Conservation (phyloP, 2,888 invertebrate genomes). For the Copidosoma aretas region DNA sequence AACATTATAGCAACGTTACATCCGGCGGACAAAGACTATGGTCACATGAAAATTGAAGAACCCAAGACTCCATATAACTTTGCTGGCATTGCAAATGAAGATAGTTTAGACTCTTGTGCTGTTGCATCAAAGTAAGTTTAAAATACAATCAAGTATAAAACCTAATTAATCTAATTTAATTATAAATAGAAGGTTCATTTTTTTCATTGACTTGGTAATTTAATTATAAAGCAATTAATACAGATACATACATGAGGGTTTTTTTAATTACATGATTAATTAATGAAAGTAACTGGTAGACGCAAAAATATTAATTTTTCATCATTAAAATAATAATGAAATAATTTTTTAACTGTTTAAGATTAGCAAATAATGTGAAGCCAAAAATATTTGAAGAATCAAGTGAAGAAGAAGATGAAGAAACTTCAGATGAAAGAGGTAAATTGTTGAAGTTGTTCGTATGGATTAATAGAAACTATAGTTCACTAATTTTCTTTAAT, state of each 20-base stretch:
- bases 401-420: slow-evolving; percentile 61
- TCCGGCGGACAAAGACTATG: slow-evolving; percentile 98
- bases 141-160: background rate
- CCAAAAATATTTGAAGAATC: slow-evolving; percentile 64
- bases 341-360: slow-evolving; percentile 40
- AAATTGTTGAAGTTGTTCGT: too few species aligned
- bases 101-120: slow-evolving; percentile 71
- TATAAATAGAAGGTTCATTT: too few species aligned
- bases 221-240: too few species aligned
- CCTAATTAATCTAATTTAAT: slow-evolving; percentile 2
- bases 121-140: slow-evolving; percentile 77
- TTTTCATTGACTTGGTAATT: too few species aligned
- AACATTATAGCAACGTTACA: slow-evolving; percentile 98
- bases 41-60: slow-evolving; percentile 98
- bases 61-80: slow-evolving; percentile 93
- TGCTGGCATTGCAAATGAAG: slow-evolving; percentile 66
- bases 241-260: too few species aligned
- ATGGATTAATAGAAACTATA: too few species aligned
- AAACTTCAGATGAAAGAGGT: slow-evolving; percentile 65
- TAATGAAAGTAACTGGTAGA: too few species aligned
- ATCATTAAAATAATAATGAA: background rate
- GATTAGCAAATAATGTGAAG: slow-evolving; percentile 61
- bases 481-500: background rate
- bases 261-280: too few species aligned
- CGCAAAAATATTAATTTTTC: background rate